phyloP scores from a whole-genome alignment of 2,888 invertebrate species.

The Polymixis lichenea region DNA sequence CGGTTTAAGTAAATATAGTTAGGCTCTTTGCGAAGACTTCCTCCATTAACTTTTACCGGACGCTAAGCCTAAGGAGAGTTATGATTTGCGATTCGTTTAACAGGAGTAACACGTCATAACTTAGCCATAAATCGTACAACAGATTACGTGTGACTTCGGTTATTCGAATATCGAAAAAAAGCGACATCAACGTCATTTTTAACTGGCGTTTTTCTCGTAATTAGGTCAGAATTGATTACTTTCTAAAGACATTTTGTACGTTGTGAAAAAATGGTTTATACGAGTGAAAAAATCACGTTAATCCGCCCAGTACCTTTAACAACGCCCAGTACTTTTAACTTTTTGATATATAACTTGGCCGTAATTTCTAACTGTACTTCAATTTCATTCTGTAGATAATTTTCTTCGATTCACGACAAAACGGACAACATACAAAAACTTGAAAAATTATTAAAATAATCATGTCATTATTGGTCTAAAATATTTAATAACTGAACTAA shows the following conservation, averaged over 20 bases:
- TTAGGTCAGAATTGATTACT: background rate
- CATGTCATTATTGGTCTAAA: slow-evolving; percentile 22
- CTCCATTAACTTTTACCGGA: background rate
- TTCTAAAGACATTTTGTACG: background rate
- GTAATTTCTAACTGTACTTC: too few relatives aligned
- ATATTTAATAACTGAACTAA: slow-evolving; percentile 40
- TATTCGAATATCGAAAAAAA: background rate
- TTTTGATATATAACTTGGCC: too few relatives aligned
- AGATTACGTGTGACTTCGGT: background rate
- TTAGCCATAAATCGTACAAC: background rate
- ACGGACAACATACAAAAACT: background rate
- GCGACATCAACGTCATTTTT: background rate
- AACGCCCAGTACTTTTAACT: too few relatives aligned
- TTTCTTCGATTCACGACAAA: background rate
- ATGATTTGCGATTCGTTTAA: background rate
- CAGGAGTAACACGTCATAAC: background rate
- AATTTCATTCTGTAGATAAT: too few relatives aligned
- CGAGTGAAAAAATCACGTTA: background rate
- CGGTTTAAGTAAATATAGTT: background rate
- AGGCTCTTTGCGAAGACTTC: too few relatives aligned
- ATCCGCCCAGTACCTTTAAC: background rate
- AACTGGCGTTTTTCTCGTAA: background rate
- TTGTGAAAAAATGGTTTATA: background rate
- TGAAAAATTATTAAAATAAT: background rate
- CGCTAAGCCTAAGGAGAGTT: background rate